phyloP scores from a whole-genome alignment of 2,113 vertebrate species.

The Bufo bufo region DNA sequence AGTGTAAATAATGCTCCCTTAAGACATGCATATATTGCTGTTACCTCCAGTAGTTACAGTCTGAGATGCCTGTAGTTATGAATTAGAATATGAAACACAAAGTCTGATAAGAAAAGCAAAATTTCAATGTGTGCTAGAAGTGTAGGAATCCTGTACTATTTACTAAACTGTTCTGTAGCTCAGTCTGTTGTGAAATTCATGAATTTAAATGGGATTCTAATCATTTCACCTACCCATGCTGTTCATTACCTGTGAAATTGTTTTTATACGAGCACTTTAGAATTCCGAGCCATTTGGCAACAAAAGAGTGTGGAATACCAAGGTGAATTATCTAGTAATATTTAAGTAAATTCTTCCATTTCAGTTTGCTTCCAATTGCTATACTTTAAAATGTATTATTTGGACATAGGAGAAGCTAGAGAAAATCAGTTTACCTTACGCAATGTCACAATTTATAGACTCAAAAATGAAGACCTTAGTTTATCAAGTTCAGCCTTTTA shows the following conservation, averaged over 20 bases:
- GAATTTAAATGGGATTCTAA: slow-evolving; percentile 54
- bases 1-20: not conserved
- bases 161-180: slow-evolving; percentile 36
- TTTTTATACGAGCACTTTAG: slow-evolving; percentile 45
- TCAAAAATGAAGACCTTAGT: not conserved
- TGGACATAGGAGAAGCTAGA: not conserved
- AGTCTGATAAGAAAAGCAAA: not conserved
- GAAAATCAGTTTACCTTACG: not conserved
- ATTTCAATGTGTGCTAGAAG: not conserved
- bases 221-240: slow-evolving; percentile 36
- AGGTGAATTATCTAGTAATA: not conserved
- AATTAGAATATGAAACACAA: slow-evolving; percentile 15
- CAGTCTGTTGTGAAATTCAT: slow-evolving; percentile 52
- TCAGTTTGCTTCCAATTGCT: not conserved
- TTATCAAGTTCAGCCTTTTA: not conserved
- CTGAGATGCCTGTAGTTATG: not conserved
- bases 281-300: slow-evolving; percentile 31
- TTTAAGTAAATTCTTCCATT: not conserved
- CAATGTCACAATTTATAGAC: not conserved
- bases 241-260: slow-evolving; percentile 57
- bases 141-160: slow-evolving; percentile 20
- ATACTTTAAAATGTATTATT: not conserved
- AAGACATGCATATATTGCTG: not conserved
- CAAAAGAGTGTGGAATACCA: slow-evolving; percentile 30
- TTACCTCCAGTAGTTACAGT: not conserved